phyloP scores from a whole-genome alignment of 1,140 invertebrate species.

The Drosophila nigromelanica region DNA sequence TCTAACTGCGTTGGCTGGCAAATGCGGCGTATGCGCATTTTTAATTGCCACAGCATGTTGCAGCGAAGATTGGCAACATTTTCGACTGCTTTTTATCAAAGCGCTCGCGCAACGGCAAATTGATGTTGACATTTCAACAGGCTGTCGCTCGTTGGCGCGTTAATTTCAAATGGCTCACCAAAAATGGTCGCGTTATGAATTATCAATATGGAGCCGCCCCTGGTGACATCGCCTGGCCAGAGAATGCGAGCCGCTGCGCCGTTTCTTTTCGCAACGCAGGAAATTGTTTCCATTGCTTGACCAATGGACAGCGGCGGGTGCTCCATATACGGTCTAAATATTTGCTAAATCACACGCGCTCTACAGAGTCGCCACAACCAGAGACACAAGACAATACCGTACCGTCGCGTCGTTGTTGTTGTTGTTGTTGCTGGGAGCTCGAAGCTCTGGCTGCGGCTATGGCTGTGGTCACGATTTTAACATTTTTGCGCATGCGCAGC shows the following conservation, averaged over 20 bases:
- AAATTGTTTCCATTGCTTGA: slow-evolving; percentile 65
- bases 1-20: slow-evolving; percentile 43
- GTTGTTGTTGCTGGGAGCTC: slow-evolving; percentile 26
- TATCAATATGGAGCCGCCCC: slow-evolving; percentile 74
- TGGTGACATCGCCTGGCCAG: slow-evolving; percentile 59
- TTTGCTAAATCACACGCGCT: slow-evolving; percentile 80
- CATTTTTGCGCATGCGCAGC: slow-evolving; percentile 80
- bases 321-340: slow-evolving; percentile 80
- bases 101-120: slow-evolving; percentile 63
- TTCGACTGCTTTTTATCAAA: slow-evolving; percentile 57
- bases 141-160: slow-evolving; percentile 57
- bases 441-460: slow-evolving; percentile 18
- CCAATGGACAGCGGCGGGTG: slow-evolving; percentile 48
- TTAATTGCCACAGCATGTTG: slow-evolving; percentile 78
- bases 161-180: slow-evolving; percentile 75
- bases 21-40: slow-evolving; percentile 79
- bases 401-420: slow-evolving; percentile 25
- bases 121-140: slow-evolving; percentile 80
- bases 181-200: slow-evolving; percentile 79
- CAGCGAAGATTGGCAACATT: slow-evolving; percentile 73
- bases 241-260: slow-evolving; percentile 61
- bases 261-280: slow-evolving; percentile 69
- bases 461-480: slow-evolving; percentile 80
- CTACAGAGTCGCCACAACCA: slow-evolving; percentile 32
- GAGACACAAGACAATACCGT: slow-evolving; percentile 66